Conservation (phyloP, 2,888 invertebrate genomes). For the Cryptocheilus praepositus region DNA sequence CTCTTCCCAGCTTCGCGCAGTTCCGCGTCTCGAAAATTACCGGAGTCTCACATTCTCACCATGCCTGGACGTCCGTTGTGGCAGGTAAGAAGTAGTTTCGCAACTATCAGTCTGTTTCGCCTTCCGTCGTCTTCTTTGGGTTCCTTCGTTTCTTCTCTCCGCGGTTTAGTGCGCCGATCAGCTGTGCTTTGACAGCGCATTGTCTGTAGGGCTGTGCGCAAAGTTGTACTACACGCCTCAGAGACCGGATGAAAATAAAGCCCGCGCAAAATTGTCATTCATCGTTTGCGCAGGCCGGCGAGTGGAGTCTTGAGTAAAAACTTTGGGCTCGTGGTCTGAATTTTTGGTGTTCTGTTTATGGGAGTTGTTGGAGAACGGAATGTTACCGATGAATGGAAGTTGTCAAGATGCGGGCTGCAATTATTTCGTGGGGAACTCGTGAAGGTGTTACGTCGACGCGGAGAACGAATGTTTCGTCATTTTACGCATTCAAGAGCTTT, state of each 20-base stretch:
- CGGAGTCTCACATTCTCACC: constrained; percentile 61
- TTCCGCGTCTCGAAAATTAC: constrained; percentile 21
- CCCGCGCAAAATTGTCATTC: constrained; percentile 18
- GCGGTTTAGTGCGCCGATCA: neutral
- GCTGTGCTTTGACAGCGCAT: constrained; percentile 1
- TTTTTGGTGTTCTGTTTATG: too few relatives aligned
- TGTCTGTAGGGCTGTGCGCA: constrained; percentile 44
- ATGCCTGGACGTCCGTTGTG: constrained; percentile 88
- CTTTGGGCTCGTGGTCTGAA: too few relatives aligned
- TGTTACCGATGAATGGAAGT: too few relatives aligned
- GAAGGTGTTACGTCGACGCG: neutral
- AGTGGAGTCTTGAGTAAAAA: too few relatives aligned
- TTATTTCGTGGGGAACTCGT: too few relatives aligned
- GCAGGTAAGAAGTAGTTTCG: constrained; percentile 81
- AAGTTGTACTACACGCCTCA: constrained; percentile 21
- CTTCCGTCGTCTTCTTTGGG: neutral
- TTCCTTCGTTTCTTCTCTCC: neutral
- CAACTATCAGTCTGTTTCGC: too few relatives aligned
- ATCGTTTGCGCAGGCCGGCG: neutral
- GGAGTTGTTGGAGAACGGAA: too few relatives aligned
- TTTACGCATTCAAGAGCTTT: too few relatives aligned
- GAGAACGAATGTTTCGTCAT: neutral
- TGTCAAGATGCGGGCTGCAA: neutral
- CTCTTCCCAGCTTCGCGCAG: constrained; percentile 23
- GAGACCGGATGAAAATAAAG: constrained; percentile 1